Conservation (phyloP, 2,888 invertebrate genomes). For the Lycaena phlaeas region DNA sequence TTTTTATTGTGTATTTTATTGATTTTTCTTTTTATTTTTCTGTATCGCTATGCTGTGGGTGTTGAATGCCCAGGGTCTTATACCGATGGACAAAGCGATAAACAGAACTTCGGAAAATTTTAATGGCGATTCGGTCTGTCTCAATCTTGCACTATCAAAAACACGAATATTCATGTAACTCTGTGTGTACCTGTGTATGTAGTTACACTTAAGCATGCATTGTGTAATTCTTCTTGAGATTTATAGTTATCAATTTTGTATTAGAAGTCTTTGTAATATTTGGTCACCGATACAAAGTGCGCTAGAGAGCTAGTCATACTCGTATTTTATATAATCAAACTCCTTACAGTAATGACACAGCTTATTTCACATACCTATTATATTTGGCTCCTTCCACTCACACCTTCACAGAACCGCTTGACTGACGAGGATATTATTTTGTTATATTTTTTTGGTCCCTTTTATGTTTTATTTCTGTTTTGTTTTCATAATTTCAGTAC, state of each 20-base stretch:
- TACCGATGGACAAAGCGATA: constrained; percentile 68
- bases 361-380: neutral
- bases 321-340: constrained; percentile 1
- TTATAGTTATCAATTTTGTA: constrained; percentile 19
- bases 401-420: neutral
- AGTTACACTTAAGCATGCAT: constrained; percentile 55
- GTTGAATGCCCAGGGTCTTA: constrained; percentile 61
- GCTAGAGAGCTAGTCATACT: constrained; percentile 26
- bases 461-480: constrained; percentile 42
- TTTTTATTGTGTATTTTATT: constrained; percentile 42
- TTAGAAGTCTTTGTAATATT: constrained; percentile 18
- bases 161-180: constrained; percentile 44
- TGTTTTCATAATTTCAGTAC: constrained; percentile 61
- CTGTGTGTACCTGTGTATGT: constrained; percentile 53
- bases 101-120: constrained; percentile 66
- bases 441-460: constrained; percentile 23
- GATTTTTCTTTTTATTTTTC: constrained; percentile 51
- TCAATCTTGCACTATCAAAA: constrained; percentile 52
- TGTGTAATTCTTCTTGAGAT: constrained; percentile 36
- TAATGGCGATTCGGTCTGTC: constrained; percentile 69
- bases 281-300: constrained; percentile 18
- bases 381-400: neutral
- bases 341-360: constrained; percentile 2
- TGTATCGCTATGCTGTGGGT: constrained; percentile 51
- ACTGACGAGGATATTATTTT: constrained; percentile 10